Evolutionary conservation across 1,140 invertebrate species (phyloP), one percentile per base, ranked within the genome.

Genomic region (Atopsyche davidsoni): DNA sequence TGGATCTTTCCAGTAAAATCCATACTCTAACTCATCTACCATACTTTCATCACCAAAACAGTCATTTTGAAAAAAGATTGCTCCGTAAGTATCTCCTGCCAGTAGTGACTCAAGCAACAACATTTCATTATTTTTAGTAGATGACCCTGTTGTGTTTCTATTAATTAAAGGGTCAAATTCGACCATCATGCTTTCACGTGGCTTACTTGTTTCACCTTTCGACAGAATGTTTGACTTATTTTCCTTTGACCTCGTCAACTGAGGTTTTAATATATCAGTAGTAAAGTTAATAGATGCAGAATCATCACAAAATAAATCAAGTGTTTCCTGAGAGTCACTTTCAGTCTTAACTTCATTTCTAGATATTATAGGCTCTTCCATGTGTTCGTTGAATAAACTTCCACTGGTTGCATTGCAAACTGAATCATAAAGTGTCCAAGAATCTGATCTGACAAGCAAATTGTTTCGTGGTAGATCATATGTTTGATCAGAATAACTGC

Each of bases 161-260:
- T 36, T 6, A 4, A 13, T 6, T 43, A 43, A 18, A 23, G 47
- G 47, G 21, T 49, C 47, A 49, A 49, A 49, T 32, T 49, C 38
- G n/a, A 32, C 35, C 25, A 49, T 49, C 6, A 49, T 22, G 22
- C 47, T 49, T 42, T 49, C n/a, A 21, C 38, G 40, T 2, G 47
- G 47, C 14, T 25, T 28, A 1, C 4, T 36, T 4, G 17, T 13
- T 36, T 16, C 16, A 2, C 10, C 16, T 39, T 40, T 25, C 13
- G 11, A n/a, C 6, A 3, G 11, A 19, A 19, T 21, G 2, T 39
- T n/a, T 7, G 18, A n/a, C 46, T 35, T 39, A 28, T 48, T 48
- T 40, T 40, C 46, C 14, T 48, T 39, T 22, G 46, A 4, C 6
- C 4, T 39, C 3, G 7, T 28, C 3, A 1, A 4, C 11, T 7